Conservation (phyloP, 2,888 invertebrate species). For the Xestia sexstrigata region DNA sequence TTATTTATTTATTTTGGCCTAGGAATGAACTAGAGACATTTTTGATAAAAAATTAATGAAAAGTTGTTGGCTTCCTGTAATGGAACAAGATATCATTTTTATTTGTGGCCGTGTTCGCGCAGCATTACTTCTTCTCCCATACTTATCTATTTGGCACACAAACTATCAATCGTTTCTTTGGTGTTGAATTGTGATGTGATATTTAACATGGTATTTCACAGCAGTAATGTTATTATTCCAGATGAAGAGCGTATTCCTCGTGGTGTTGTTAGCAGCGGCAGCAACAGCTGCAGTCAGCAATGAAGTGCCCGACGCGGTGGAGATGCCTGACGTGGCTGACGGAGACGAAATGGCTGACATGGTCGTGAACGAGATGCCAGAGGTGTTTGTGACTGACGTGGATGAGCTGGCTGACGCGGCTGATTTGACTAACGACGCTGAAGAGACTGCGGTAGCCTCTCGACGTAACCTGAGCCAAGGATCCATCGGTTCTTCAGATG, state of each 20-base stretch:
- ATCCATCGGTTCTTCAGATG: neutral
- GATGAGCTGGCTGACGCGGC: neutral
- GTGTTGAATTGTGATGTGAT: neutral
- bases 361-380: neutral
- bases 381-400: neutral
- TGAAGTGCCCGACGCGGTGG: conserved; percentile 13
- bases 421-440: neutral
- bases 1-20: neutral
- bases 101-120: neutral
- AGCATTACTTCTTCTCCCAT: neutral
- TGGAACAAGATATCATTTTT: neutral
- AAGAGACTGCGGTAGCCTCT: neutral
- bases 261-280: conserved; percentile 33
- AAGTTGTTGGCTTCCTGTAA: neutral
- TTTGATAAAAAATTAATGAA: neutral
- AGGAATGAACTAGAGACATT: neutral
- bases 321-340: neutral
- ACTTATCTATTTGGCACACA: neutral
- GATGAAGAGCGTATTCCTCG: conserved; percentile 38
- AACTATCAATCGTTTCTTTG: neutral
- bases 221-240: neutral
- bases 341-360: neutral
- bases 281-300: conserved; percentile 25
- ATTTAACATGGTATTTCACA: no score
- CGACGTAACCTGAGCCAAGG: neutral